Conservation (phyloP, 2,888 invertebrate species). For the Frankliniella fusca region DNA sequence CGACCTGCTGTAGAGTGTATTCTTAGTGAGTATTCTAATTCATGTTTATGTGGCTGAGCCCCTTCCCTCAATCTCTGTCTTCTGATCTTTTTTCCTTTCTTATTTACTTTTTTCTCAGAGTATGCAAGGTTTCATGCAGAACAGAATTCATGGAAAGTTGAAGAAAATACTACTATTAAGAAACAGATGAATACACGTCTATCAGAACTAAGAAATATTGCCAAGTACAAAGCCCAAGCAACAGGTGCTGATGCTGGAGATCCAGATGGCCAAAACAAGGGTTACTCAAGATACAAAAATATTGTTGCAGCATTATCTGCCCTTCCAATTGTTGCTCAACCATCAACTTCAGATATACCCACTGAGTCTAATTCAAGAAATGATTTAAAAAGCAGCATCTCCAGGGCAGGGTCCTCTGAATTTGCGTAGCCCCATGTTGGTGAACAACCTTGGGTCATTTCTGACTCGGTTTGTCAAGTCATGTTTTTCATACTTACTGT, state of each 20-base stretch:
- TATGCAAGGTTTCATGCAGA: conserved; percentile 11
- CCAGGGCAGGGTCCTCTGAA: background rate
- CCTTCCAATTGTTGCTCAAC: background rate
- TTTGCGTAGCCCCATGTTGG: background rate
- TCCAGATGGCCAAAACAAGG: background rate
- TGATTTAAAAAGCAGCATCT: background rate
- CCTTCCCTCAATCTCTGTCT: background rate
- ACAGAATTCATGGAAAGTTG: conserved; percentile 4
- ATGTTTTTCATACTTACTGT: no score
- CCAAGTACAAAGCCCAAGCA: background rate
- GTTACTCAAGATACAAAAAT: conserved; percentile 15
- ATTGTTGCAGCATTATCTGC: conserved; percentile 12
- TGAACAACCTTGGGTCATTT: no score
- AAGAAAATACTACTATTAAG: conserved; percentile 9
- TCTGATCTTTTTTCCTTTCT: conserved; percentile 31
- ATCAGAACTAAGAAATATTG: conserved; percentile 3
- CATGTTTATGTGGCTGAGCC: background rate
- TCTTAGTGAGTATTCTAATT: background rate
- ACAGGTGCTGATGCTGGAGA: background rate
- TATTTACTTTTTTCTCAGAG: conserved; percentile 43
- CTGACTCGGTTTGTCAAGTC: no score
- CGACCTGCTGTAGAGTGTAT: background rate
- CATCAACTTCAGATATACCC: background rate
- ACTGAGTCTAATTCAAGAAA: background rate
- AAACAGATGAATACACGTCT: conserved; percentile 13